Evolutionary conservation across 2,888 invertebrate species (phyloP).

Genomic region (Panzeria rudis): DNA sequence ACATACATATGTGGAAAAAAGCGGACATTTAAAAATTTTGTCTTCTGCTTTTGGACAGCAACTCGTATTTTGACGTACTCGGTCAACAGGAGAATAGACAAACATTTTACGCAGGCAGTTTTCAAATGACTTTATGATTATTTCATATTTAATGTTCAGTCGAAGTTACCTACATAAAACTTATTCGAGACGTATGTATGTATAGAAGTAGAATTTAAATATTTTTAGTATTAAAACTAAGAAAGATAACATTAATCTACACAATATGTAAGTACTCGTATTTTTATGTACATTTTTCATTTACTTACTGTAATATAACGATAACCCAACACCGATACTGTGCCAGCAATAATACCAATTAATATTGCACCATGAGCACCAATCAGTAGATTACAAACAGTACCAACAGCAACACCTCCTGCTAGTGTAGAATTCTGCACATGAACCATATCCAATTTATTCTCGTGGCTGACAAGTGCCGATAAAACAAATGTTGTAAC

Average conservation of each 20-base stretch:
- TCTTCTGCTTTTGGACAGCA: too few relatives aligned
- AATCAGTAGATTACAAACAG: slow-evolving; percentile 92
- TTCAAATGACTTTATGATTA: too few relatives aligned
- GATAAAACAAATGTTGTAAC: slow-evolving; percentile 94
- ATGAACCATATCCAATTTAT: slow-evolving; percentile 95
- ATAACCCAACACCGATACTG: slow-evolving; percentile 92
- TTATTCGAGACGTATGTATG: too few relatives aligned
- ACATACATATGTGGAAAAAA: too few relatives aligned
- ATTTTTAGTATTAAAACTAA: too few relatives aligned
- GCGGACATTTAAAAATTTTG: too few relatives aligned
- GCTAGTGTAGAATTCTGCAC: slow-evolving; percentile 97
- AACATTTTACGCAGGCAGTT: too few relatives aligned
- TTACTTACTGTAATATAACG: slow-evolving; percentile 88
- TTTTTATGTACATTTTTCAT: slow-evolving; percentile 1
- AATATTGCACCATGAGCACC: slow-evolving; percentile 92
- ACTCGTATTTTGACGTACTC: too few relatives aligned
- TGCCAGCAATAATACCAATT: slow-evolving; percentile 91
- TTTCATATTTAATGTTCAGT: too few relatives aligned
- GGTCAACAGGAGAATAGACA: too few relatives aligned
- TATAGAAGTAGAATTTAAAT: too few relatives aligned
- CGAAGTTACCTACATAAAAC: too few relatives aligned
- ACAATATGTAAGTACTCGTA: neutral
- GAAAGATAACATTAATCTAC: neutral
- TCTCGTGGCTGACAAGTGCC: slow-evolving; percentile 88
- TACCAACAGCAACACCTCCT: slow-evolving; percentile 96